Base-by-base conservation (phyloP, 2,888 invertebrate genomes). In the Ametastegia equiseti region DNA sequence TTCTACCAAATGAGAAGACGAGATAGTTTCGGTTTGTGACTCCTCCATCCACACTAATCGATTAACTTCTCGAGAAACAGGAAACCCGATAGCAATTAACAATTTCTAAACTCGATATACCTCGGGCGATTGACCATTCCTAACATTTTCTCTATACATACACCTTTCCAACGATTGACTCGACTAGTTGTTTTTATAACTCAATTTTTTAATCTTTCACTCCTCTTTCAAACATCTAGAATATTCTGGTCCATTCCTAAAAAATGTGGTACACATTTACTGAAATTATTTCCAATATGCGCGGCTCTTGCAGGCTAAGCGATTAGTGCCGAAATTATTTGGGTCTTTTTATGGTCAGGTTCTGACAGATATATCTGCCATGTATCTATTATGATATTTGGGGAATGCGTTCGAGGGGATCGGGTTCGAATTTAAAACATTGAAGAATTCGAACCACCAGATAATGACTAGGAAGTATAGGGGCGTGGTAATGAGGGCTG, bases 401-500 rank as follows among this genome's bases (percentile, higher is more conserved):
- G 78, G 45, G 78, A 78, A 78, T 78, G 78, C 78, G 78, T 78
- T 78, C 19, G 19, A 39, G 78, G 84, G 85, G 85, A 86, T 87
- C 86, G 87, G 87, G 86, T 81, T 85, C 86, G 85, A 88, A 88
- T 86, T 84, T 83, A 83, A 86, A 86, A 75, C 45, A 78, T 78
- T 78, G 45, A 78, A 78, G 78, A 60, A 88, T 89, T 87, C 85
- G 87, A 86, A 88, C 87, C 87, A 88, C 86, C 88, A 87, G 86
- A 88, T 89, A 89, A 90, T 88, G 88, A 89, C 88, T 88, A 89
- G 89, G 88, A 89, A 89, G 87, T 89, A 85, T 84, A 85, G 84
- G 86, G 89, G 89, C 89, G 89, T 88, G 89, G 89, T 90, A 88
- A 89, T 89, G 89, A 89, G 88, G 86, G 87, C 86, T 85, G 84